Conservation (phyloP, 1,140 invertebrate genomes). For the Camponotus pennsylvanicus region DNA sequence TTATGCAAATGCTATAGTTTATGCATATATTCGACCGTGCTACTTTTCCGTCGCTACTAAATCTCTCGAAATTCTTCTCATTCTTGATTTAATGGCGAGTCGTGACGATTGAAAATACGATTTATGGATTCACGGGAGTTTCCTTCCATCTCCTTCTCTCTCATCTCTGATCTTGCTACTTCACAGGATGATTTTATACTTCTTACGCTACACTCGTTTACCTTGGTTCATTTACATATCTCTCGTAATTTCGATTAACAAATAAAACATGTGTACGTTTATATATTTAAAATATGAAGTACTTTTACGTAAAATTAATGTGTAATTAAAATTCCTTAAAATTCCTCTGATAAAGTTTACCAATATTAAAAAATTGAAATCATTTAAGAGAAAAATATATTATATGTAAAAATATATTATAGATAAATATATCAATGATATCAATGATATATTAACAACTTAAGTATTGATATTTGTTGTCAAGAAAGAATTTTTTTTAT, state of each 20-base stretch:
- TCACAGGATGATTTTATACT: background rate
- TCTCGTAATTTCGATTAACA: background rate
- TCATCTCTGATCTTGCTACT: background rate
- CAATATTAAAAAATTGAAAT: background rate
- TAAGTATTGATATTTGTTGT: no score
- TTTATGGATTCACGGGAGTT: background rate
- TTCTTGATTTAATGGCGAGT: background rate
- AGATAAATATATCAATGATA: no score
- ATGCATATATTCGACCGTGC: background rate
- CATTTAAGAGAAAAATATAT: background rate
- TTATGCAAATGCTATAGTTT: background rate
- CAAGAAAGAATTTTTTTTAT: background rate
- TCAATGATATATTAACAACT: no score
- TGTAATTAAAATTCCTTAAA: constrained; percentile 5
- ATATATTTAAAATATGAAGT: background rate
- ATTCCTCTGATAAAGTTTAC: background rate
- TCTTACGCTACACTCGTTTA: background rate
- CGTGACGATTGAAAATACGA: background rate
- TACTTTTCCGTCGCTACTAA: background rate
- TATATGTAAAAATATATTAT: background rate
- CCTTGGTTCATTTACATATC: background rate
- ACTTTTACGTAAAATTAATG: background rate
- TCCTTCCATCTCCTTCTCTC: no score
- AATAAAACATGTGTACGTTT: background rate
- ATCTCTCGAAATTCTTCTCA: background rate